Conservation (phyloP, 1,140 invertebrate genomes). For the Zelostemma sp. region DNA sequence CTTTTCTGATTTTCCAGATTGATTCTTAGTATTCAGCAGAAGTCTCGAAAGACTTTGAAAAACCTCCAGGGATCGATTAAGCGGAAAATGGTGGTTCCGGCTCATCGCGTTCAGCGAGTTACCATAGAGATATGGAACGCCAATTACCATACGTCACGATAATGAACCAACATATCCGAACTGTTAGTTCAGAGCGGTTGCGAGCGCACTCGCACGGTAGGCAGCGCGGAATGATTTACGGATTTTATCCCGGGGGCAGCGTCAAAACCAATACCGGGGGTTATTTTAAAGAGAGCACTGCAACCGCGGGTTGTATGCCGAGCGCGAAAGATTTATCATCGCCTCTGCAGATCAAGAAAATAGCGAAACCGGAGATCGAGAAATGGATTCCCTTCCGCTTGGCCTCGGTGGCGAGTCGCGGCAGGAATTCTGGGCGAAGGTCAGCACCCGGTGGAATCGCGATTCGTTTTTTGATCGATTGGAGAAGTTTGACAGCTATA, state of each 20-base stretch:
- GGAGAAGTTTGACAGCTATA: conserved; percentile 22
- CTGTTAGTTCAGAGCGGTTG: conserved; percentile 32
- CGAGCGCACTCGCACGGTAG: conserved; percentile 31
- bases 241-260: conserved; percentile 35
- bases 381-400: conserved; percentile 16
- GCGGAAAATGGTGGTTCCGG: not conserved
- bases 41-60: too few relatives aligned
- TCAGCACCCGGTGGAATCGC: not conserved
- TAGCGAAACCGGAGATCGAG: conserved; percentile 14
- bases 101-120: conserved; percentile 2
- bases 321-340: conserved; percentile 32
- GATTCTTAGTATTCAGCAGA: too few relatives aligned
- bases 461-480: conserved; percentile 23
- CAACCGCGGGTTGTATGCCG: conserved; percentile 2
- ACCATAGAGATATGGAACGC: conserved; percentile 8
- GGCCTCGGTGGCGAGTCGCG: conserved; percentile 14
- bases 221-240: conserved; percentile 49
- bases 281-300: conserved; percentile 45
- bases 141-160: conserved; percentile 47
- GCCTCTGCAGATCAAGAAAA: not conserved
- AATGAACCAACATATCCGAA: conserved; percentile 47
- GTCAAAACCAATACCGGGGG: conserved; percentile 52
- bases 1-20: too few relatives aligned
- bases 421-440: conserved; percentile 2
- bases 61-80: too few relatives aligned